phyloP scores from a whole-genome alignment of 2,888 invertebrate genomes.

The Phyto melanocephala region DNA sequence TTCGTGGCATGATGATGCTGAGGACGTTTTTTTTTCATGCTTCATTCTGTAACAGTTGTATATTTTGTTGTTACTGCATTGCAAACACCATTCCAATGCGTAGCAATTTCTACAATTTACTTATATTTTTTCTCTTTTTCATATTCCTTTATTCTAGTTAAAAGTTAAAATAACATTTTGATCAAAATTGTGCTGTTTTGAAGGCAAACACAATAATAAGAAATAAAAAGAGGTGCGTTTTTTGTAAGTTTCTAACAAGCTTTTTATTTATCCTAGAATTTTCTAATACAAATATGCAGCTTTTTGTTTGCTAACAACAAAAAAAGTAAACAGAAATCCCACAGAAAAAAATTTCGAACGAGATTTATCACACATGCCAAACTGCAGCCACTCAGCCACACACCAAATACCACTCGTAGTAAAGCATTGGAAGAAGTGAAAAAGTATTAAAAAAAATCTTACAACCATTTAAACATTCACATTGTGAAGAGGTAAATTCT shows the following conservation, averaged over 20 bases:
- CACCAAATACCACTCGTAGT: slow-evolving; percentile 18
- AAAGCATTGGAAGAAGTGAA: slow-evolving; percentile 16
- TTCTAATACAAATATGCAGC: slow-evolving; percentile 55
- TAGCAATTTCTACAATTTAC: slow-evolving; percentile 67
- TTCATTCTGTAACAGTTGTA: slow-evolving; percentile 56
- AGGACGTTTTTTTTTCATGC: slow-evolving; percentile 50
- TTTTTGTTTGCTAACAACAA: not conserved
- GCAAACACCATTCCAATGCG: slow-evolving; percentile 70
- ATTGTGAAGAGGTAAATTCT: slow-evolving; percentile 45
- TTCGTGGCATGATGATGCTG: slow-evolving; percentile 54
- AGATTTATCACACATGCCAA: slow-evolving; percentile 69
- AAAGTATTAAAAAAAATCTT: slow-evolving; percentile 14
- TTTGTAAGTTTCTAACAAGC: slow-evolving; percentile 66
- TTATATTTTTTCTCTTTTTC: slow-evolving; percentile 44
- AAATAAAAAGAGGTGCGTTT: slow-evolving; percentile 52
- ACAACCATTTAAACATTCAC: slow-evolving; percentile 56
- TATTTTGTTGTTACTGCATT: slow-evolving; percentile 67
- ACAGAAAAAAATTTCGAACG: slow-evolving; percentile 65
- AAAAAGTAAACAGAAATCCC: slow-evolving; percentile 44
- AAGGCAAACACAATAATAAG: slow-evolving; percentile 3
- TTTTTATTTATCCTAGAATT: slow-evolving; percentile 66
- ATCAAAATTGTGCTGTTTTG: slow-evolving; percentile 48
- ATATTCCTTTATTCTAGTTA: slow-evolving; percentile 35
- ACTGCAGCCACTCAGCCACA: slow-evolving; percentile 60
- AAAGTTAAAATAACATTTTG: slow-evolving; percentile 56